phyloP scores from a whole-genome alignment of 1,140 invertebrate species.

The Caerostris extrusa region DNA sequence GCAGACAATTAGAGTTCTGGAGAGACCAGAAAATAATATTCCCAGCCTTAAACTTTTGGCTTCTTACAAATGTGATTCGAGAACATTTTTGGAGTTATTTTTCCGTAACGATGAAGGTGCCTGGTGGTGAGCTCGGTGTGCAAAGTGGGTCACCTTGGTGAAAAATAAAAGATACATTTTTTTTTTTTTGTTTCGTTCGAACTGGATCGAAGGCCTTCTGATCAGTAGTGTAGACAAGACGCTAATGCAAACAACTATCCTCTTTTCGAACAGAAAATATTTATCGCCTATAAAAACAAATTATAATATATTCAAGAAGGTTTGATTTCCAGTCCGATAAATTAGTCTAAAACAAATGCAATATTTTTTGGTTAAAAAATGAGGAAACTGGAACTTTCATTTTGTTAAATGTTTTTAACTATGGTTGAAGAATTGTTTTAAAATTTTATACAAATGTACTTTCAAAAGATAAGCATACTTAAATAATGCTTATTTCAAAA shows the following conservation, averaged over 20 bases:
- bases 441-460: no score
- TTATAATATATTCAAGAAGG: neutral
- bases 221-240: neutral
- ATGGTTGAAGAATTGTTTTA: no score
- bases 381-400: no score
- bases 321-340: neutral
- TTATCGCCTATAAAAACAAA: neutral
- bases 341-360: no score
- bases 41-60: slow-evolving; percentile 54
- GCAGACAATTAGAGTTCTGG: neutral
- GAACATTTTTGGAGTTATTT: neutral
- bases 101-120: slow-evolving; percentile 18
- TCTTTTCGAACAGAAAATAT: neutral
- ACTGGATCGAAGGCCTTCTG: slow-evolving; percentile 42
- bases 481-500: no score
- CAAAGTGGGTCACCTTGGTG: slow-evolving; percentile 49
- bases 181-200: neutral
- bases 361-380: no score
- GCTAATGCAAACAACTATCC: neutral
- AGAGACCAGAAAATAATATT: neutral
- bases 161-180: slow-evolving; percentile 9
- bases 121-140: neutral
- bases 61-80: neutral
- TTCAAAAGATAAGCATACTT: no score
- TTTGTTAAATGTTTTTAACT: no score